Base-by-base conservation (phyloP, 2,797 vertebrate species). In the Pangasius macronema region DNA sequence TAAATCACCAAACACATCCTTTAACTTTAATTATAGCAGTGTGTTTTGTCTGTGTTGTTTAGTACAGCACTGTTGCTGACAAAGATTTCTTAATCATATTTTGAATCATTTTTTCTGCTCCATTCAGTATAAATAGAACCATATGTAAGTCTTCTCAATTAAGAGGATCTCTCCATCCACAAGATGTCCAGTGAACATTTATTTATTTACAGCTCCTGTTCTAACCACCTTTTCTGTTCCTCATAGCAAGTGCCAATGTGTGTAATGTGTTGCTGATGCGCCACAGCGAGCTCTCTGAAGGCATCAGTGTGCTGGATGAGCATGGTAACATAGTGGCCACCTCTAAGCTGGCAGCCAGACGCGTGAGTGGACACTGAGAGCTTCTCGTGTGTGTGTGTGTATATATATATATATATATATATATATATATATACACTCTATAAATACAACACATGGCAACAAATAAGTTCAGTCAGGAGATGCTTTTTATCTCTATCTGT, bases 231-330 rank as follows among this genome's bases (percentile, higher is more conserved):
- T 67, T 86, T 33, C 18, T 51, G 63, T 53, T 20, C 20, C 65
- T 84, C 10, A 2, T 92, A 98, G 97, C 97, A 27, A 97, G 95
- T 87, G 98, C 97, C 91, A 98, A 98, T 73, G 95, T 99, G 93
- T 99, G 98, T 91, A 99, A 98, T 1, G 97, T 98, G 92, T 95
- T 98, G 89, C 96, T 99, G 90, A 99, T 99, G 98, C 96, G 97
- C 83, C 97, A 97, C 90, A 95, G 94, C 0, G 97, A 99, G 93
- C 95, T 99, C 92, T 95, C 96, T 39, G 97, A 98, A 85, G 97
- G 97, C 16, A 97, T 98, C 33, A 95, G 94, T 0, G 97, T 98
- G 65, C 86, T 98, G 84, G 97, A 99, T 84, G 87, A 80, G 55
- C 92, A 94, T 0, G 97, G 97, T 42, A 96, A 96, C 84, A 93